phyloP scores from a whole-genome alignment of 2,113 vertebrate species.

The Ellobius talpinus region DNA sequence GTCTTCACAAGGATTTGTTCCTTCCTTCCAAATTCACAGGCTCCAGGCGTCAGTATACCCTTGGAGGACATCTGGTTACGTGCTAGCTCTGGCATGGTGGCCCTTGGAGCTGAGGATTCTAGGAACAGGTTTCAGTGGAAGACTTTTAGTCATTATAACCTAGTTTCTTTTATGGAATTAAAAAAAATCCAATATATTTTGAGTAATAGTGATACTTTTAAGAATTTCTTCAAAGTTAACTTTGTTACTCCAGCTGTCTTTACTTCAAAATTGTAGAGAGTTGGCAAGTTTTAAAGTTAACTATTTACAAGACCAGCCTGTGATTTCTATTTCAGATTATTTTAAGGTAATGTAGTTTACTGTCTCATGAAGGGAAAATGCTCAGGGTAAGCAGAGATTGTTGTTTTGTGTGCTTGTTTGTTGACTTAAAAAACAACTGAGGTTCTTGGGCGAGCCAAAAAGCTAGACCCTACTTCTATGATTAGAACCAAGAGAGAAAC shows the following conservation, averaged over 20 bases:
- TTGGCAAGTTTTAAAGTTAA: conserved; percentile 42
- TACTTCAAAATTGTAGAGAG: conserved; percentile 25
- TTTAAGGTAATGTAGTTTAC: background rate
- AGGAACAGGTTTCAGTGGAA: background rate
- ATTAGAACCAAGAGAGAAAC: background rate
- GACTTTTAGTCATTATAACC: background rate
- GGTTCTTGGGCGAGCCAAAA: background rate
- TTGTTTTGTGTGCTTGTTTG: background rate
- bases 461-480: background rate
- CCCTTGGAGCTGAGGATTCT: background rate
- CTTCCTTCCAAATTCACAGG: background rate
- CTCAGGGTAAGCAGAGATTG: background rate
- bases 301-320: conserved; percentile 7
- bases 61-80: no score
- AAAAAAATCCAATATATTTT: background rate
- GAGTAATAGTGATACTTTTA: background rate
- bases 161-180: conserved; percentile 48
- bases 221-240: conserved; percentile 48
- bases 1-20: background rate
- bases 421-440: background rate
- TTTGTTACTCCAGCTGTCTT: conserved; percentile 39
- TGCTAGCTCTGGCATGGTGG: background rate
- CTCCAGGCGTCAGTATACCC: rapidly evolving
- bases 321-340: conserved; percentile 43
- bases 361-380: background rate